Evolutionary conservation across 2,888 invertebrate species (phyloP), one percentile per base, ranked within the genome.

Genomic region (Apodemia zela): DNA sequence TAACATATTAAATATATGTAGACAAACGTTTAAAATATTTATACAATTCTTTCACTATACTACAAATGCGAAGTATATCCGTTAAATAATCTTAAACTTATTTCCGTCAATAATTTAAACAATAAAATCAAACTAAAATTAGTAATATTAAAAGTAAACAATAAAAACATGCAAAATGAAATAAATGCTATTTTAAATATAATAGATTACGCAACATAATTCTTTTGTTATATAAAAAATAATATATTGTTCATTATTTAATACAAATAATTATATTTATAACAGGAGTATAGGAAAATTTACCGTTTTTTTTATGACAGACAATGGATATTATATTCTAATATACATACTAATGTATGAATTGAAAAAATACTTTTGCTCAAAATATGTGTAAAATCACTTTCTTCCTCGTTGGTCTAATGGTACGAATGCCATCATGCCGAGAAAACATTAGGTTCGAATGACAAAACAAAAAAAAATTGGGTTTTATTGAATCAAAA

Each of bases 111-210:
- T 51, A 51, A 51, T 21, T 51, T 51, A 21, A 51, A 21, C 13
- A 15, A 42, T 49, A 18, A 51, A 51, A 47, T 47, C 17, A 5
- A 38, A 47, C 17, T 47, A 51, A 51, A 51, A 51, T 51, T 21
- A 18, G 8, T 21, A 60, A 13, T 17, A 35, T 38, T 42, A 35
- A 33, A 33, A 59, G 13, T 29, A 29, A n/a, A 35, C 15, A 42
- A 35, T 42, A 60, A 18, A 18, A 38, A 42, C 42, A 45, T 38
- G 60, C 60, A 60, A 42, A 60, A 38, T 60, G 18, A 60, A 60
- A 42, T 60, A 60, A 60, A 60, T 60, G 45, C 45, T 42, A 42
- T 42, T 38, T 42, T 25, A 42, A 42, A n/a, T 59, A 21, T 17
- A 59, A 59, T 35, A 10, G 13, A 38, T 18, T 38, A 59, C 35